Conservation (phyloP, 2,113 vertebrate species). For the Balaenoptera acutorostrata region DNA sequence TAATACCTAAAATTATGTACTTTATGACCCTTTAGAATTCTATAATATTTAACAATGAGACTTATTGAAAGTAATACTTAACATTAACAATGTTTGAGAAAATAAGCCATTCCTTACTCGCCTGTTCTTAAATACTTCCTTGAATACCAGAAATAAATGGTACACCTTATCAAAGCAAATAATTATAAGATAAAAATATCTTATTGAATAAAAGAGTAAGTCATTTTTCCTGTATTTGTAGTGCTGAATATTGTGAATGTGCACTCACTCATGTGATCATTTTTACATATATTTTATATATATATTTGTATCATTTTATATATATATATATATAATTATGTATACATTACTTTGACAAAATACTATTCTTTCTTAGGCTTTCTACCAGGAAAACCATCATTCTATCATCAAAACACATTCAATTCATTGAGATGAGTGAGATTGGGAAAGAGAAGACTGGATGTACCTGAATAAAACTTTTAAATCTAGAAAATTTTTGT, state of each 20-base stretch:
- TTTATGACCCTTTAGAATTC: not conserved
- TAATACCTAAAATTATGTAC: not conserved
- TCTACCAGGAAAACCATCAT: not conserved
- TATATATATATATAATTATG: not conserved
- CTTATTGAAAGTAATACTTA: not conserved
- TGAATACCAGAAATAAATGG: not conserved
- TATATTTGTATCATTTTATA: not conserved
- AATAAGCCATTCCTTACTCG: not conserved
- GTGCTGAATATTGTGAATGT: not conserved
- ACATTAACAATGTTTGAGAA: not conserved
- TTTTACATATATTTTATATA: not conserved
- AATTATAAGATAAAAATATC: not conserved
- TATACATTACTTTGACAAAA: not conserved
- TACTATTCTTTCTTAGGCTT: not conserved
- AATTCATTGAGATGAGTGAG: not conserved
- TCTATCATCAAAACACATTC: not conserved
- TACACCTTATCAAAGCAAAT: not conserved
- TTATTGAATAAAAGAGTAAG: not conserved
- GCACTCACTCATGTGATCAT: not conserved
- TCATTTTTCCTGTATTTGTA: not conserved
- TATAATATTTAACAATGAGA: not conserved
- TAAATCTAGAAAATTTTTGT: not conserved
- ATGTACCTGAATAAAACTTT: not conserved
- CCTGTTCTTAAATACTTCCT: not conserved
- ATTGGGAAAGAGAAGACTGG: not conserved